Evolutionary conservation across 1,140 invertebrate genomes (phyloP), one percentile per base, ranked within the genome.

Genomic region (Asbolus verrucosus): DNA sequence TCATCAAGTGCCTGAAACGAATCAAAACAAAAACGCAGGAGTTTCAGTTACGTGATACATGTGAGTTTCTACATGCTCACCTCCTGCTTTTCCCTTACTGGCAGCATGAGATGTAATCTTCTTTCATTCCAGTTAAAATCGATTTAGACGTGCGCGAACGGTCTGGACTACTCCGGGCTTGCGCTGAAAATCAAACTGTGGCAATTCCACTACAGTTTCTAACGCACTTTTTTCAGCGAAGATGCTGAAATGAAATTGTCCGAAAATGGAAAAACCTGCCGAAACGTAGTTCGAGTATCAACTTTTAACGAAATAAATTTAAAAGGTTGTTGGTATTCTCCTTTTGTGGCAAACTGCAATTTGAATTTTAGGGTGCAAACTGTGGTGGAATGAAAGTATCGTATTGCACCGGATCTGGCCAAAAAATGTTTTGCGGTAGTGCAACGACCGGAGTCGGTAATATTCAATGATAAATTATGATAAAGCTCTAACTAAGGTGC

Each of bases 121-220:
- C 6, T 54, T 21, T 30, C 46, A 13, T 54, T 54, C 27, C 46
- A 54, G 46, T 24, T 38, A 54, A 62, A 38, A 63, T 63, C 61
- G 61, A 63, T 63, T 63, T 8, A 63, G 61, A 63, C 61, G 61
- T 63, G 61, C 61, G 61, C 61, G 39, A 41, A 21, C 39, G 19
- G 19, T 13, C 33, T 30, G 61, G 39, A 63, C 4, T 15, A 39
- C 11, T 63, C 61, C 39, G 39, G 33, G 61, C 61, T 13, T 63
- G 61, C 61, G 61, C 61, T 62, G 36, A 39, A 54, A 54, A 54
- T 16, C 46, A 54, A 24, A 54, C 21, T 54, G 8, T 27, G 19
- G 6, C 21, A 24, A 54, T 54, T 50, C 46, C 46, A 54, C 46
- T 54, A 24, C 46, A 54, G 46, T 54, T 54, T 54, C n/a, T 30